Evolutionary conservation across 2,797 vertebrate genomes (phyloP).

Genomic region (Sebastes hubbsi): DNA sequence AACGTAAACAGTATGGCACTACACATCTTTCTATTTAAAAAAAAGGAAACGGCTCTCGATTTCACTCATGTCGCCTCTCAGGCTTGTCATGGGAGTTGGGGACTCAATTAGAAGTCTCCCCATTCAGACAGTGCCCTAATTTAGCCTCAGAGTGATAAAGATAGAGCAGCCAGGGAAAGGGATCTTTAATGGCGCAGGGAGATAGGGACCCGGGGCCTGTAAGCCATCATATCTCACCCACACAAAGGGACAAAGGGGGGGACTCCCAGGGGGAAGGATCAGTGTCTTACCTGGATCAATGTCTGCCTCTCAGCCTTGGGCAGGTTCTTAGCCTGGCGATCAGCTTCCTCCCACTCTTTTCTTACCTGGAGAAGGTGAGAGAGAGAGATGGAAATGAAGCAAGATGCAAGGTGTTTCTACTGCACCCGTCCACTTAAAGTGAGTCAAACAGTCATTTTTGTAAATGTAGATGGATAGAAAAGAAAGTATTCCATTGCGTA

Average conservation of each 20-base stretch:
- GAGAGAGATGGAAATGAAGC: background rate
- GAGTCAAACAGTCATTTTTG: background rate
- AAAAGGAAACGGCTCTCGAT: conserved; percentile 10
- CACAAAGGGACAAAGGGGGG: conserved; percentile 49
- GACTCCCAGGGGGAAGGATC: conserved; percentile 39
- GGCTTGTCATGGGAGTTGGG: conserved; percentile 42
- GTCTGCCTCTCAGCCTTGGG: conserved; percentile 96
- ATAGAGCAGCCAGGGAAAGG: conserved; percentile 56
- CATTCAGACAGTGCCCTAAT: conserved; percentile 62
- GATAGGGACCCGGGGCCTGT: conserved; percentile 34
- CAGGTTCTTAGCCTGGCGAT: conserved; percentile 94
- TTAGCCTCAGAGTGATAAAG: conserved; percentile 64
- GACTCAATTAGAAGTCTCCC: conserved; percentile 62
- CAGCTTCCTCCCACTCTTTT: conserved; percentile 98
- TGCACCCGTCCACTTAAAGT: background rate
- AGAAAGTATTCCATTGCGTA: background rate
- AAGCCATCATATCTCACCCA: conserved; percentile 54
- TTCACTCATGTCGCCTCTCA: conserved; percentile 43
- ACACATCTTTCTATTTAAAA: background rate
- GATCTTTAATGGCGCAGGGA: conserved; percentile 58
- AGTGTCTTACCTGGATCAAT: conserved; percentile 90
- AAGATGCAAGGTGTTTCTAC: background rate
- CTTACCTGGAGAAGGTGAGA: conserved; percentile 85
- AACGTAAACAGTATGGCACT: background rate
- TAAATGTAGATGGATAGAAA: background rate